Percentiles rank a stretch among this genome's conserved stretches.
phyloP scores from a whole-genome alignment of 23 tunicate species.

The Botrylloides violaceus region DNA sequence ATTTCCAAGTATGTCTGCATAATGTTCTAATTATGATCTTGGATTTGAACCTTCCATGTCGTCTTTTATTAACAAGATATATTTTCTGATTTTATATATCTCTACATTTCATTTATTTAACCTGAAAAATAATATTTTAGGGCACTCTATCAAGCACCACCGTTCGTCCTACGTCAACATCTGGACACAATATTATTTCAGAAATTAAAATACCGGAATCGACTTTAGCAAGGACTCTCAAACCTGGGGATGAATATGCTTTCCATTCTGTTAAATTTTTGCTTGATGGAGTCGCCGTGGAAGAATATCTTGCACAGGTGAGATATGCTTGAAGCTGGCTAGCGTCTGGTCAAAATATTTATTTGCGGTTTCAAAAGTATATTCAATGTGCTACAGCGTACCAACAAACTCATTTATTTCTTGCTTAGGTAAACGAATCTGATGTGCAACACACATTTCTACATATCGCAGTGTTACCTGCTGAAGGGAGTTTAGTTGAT shows the following conservation, averaged over 20 bases:
- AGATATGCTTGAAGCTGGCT: too few relatives aligned
- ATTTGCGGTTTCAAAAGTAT: too few relatives aligned
- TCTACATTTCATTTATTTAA: too few relatives aligned
- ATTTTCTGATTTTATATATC: not conserved
- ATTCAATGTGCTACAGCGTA: too few relatives aligned
- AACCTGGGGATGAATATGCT: not conserved
- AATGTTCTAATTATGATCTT: not conserved
- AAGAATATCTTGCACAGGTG: not conserved
- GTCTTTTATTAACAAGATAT: not conserved
- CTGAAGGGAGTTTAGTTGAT: not conserved
- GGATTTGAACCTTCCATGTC: not conserved
- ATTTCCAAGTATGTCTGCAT: not conserved
- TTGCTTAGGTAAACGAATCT: not conserved
- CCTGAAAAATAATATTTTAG: too few relatives aligned
- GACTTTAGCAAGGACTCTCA: not conserved
- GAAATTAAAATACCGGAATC: not conserved
- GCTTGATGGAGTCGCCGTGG: not conserved
- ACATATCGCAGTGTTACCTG: not conserved
- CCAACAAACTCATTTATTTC: too few relatives aligned
- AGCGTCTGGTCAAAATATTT: too few relatives aligned
- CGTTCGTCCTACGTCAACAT: not conserved
- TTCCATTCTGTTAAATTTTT: not conserved
- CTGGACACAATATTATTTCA: not conserved
- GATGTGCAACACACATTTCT: not conserved
- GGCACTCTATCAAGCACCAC: not conserved